Evolutionary conservation across 2,888 invertebrate genomes (phyloP).

Genomic region (Caenorhabditis sp.): DNA sequence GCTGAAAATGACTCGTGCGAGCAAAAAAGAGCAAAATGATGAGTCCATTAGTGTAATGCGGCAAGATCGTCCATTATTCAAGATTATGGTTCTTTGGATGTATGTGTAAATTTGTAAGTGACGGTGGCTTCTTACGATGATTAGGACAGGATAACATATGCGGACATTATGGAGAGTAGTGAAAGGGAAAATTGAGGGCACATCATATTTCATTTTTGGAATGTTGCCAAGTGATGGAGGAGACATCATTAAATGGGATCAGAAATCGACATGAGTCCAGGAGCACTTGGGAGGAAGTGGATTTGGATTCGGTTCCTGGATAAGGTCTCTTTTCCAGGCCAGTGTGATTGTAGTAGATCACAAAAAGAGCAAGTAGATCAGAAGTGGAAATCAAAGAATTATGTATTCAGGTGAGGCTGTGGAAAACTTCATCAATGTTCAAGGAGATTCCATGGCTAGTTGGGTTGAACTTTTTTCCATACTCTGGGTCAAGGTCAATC

Average conservation of each 20-base stretch:
- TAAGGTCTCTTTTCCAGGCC: neutral
- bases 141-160: conserved; percentile 31
- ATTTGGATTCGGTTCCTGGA: neutral
- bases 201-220: conserved; percentile 9
- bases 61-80: conserved; percentile 25
- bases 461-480: too few species aligned
- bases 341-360: neutral
- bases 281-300: neutral
- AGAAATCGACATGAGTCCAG: neutral
- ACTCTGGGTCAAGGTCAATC: too few species aligned
- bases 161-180: neutral
- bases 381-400: too few species aligned
- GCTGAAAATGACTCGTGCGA: conserved; percentile 32
- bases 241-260: neutral
- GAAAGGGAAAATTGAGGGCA: neutral
- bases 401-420: too few species aligned
- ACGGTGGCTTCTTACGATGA: conserved; percentile 27
- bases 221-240: conserved; percentile 19
- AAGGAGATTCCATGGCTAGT: too few species aligned
- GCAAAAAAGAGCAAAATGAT: conserved; percentile 34
- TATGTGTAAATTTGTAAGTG: conserved; percentile 25
- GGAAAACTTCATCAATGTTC: too few species aligned
- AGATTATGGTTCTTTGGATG: conserved; percentile 22
- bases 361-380: neutral
- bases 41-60: conserved; percentile 49